Conservation (phyloP, 2,797 vertebrate species). For the Pelochelys cantorii region DNA sequence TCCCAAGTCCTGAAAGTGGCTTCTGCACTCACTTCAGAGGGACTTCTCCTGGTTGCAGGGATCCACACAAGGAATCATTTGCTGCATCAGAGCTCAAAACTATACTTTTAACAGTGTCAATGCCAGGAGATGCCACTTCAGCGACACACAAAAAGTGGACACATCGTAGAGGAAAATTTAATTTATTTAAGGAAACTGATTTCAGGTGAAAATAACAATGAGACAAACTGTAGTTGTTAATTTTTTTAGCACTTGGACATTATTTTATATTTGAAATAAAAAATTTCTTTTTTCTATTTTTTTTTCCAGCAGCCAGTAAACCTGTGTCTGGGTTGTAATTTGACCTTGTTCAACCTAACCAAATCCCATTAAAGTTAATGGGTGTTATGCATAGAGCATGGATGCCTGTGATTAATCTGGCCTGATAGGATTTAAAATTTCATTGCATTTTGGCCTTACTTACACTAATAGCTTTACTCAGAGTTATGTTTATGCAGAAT, state of each 20-base stretch:
- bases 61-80: neutral
- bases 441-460: constrained; percentile 19
- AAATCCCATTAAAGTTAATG: constrained; percentile 17
- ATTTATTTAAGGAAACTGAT: neutral
- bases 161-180: neutral
- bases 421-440: constrained; percentile 23
- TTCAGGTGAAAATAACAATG: neutral
- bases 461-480: constrained; percentile 6
- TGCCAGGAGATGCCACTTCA: neutral
- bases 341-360: neutral
- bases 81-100: neutral
- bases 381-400: neutral
- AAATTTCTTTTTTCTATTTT: neutral
- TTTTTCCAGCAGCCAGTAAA: neutral
- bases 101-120: neutral
- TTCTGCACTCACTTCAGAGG: neutral
- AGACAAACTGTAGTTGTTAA: neutral
- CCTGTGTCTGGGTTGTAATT: neutral
- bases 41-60: neutral
- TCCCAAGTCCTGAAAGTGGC: neutral
- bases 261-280: neutral
- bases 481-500: constrained; percentile 19
- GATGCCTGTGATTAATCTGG: constrained; percentile 1
- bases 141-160: neutral
- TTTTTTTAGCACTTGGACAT: neutral